phyloP scores from a whole-genome alignment of 1,140 invertebrate species.

The Lineus longissimus region DNA sequence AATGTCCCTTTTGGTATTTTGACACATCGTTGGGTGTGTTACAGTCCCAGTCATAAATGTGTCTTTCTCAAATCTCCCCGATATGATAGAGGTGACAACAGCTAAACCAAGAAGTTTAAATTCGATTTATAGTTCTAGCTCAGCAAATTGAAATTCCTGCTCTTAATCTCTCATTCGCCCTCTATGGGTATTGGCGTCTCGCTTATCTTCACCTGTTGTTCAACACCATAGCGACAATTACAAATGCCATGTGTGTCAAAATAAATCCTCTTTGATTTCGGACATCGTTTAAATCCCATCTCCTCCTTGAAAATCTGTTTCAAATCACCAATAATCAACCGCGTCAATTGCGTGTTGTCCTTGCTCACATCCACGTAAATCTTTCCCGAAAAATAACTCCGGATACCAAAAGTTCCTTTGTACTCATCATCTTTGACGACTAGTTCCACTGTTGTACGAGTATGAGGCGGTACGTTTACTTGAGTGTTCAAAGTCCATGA shows the following conservation, averaged over 20 bases:
- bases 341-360: constrained; percentile 45
- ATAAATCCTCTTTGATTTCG: constrained; percentile 35
- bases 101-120: too few relatives aligned
- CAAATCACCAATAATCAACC: constrained; percentile 36
- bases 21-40: too few relatives aligned
- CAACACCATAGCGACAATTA: constrained; percentile 51
- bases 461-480: constrained; percentile 52
- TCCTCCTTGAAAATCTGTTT: constrained; percentile 42
- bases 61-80: too few relatives aligned
- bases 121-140: too few relatives aligned
- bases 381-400: constrained; percentile 49
- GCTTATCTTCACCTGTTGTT: constrained; percentile 44
- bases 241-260: constrained; percentile 46
- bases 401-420: constrained; percentile 52
- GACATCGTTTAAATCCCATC: constrained; percentile 33
- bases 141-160: too few relatives aligned
- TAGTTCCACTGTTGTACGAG: constrained; percentile 54
- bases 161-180: too few relatives aligned
- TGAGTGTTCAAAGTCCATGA: constrained; percentile 56
- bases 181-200: not conserved
- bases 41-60: too few relatives aligned
- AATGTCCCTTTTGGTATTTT: too few relatives aligned
- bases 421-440: constrained; percentile 56
- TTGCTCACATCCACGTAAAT: constrained; percentile 50
- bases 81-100: too few relatives aligned